phyloP scores from a whole-genome alignment of 64 coral and sea anemone species.

The Actinia equina region DNA sequence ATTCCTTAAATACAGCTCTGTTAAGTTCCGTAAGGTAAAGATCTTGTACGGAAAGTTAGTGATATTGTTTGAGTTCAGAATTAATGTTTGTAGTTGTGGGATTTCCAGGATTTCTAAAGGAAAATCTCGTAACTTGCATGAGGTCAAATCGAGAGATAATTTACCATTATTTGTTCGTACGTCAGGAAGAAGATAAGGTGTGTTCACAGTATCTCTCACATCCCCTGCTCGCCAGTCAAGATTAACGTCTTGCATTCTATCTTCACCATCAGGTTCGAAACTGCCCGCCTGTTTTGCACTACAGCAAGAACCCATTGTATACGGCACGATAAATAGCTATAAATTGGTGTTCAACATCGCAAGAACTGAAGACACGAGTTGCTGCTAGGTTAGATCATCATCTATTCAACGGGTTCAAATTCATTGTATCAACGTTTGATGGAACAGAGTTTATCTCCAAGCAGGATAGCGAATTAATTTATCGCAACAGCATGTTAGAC shows the following conservation, averaged over 20 bases:
- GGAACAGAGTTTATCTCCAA: neutral
- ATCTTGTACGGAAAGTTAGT: constrained; percentile 78
- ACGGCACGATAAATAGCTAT: neutral
- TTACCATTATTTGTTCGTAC: constrained; percentile 54
- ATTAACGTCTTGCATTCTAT: neutral
- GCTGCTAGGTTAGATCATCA: neutral
- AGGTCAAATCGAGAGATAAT: constrained; percentile 69
- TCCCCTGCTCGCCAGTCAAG: constrained; percentile 49
- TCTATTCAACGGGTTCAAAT: neutral
- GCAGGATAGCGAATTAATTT: neutral
- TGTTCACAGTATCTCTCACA: constrained; percentile 29
- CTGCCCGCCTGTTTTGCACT: neutral
- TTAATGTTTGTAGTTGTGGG: constrained; percentile 39
- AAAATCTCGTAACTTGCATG: constrained; percentile 46
- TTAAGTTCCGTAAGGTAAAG: constrained; percentile 61
- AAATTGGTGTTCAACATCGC: neutral
- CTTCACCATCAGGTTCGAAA: constrained; percentile 14
- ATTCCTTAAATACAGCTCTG: constrained; percentile 77
- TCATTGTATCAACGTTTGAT: neutral
- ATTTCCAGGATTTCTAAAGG: constrained; percentile 50
- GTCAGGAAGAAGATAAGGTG: constrained; percentile 33
- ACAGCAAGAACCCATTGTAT: neutral
- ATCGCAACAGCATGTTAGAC: neutral
- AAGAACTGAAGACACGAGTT: neutral
- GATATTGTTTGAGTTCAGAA: constrained; percentile 75